phyloP scores from a whole-genome alignment of 2,797 vertebrate genomes.

The Triplophysa bombifrons region DNA sequence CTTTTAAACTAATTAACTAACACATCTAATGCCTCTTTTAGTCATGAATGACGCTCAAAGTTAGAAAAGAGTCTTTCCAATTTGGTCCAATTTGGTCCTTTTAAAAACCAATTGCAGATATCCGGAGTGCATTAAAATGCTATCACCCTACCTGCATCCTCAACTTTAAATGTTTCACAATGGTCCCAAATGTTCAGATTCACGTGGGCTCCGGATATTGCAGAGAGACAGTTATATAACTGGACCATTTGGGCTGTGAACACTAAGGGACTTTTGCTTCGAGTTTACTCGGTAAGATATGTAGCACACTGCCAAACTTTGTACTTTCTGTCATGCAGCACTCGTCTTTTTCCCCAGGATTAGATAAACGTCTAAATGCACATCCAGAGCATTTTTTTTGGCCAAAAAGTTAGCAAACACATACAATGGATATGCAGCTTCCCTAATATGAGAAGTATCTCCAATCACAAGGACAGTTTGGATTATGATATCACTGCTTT shows the following conservation, averaged over 20 bases:
- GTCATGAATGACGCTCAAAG: slow-evolving; percentile 8
- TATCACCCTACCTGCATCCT: slow-evolving; percentile 24
- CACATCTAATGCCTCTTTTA: background rate
- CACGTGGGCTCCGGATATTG: slow-evolving; percentile 34
- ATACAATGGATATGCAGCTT: no score
- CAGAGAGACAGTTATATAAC: slow-evolving; percentile 50
- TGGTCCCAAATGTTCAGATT: slow-evolving; percentile 34
- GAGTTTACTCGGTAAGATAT: slow-evolving; percentile 25
- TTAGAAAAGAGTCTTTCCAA: background rate
- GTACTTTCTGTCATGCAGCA: background rate
- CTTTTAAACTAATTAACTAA: background rate
- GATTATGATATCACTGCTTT: background rate
- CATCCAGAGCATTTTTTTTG: no score
- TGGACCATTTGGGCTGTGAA: slow-evolving; percentile 51
- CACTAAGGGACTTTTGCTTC: slow-evolving; percentile 32
- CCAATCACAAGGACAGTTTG: background rate
- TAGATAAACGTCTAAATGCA: background rate
- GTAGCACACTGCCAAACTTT: background rate
- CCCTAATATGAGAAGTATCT: background rate
- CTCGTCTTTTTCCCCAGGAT: background rate
- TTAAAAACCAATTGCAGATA: slow-evolving; percentile 33
- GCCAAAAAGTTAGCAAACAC: no score
- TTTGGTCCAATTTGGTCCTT: background rate
- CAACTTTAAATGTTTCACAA: slow-evolving; percentile 17
- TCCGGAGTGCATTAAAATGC: slow-evolving; percentile 28